Conservation (phyloP, 2,888 invertebrate genomes). For the Caenorhabditis sulstoni region DNA sequence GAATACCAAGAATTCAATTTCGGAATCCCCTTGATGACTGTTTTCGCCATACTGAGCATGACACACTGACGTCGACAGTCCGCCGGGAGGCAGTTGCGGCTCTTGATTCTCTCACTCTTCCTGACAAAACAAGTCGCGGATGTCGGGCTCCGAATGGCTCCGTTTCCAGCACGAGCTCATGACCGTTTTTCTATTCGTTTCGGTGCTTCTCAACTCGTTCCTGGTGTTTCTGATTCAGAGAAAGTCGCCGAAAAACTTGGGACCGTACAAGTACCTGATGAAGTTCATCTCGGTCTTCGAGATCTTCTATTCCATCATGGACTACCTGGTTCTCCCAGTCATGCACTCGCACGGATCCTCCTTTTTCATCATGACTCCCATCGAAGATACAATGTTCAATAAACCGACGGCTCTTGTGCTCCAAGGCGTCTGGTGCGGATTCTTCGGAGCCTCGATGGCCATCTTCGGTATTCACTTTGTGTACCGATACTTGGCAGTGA, state of each 20-base stretch:
- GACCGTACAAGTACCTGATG: constrained; percentile 42
- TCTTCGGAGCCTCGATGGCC: constrained; percentile 42
- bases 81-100: too few relatives aligned
- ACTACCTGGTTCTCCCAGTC: constrained; percentile 22
- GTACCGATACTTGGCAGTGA: constrained; percentile 37
- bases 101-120: too few relatives aligned
- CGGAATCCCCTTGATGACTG: too few relatives aligned
- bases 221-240: constrained; percentile 19
- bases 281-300: constrained; percentile 43
- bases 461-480: constrained; percentile 51
- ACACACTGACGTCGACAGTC: too few relatives aligned
- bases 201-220: constrained; percentile 16
- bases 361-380: constrained; percentile 30
- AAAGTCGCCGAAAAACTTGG: constrained; percentile 44
- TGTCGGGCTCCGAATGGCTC: constrained; percentile 19
- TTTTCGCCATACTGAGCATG: too few relatives aligned
- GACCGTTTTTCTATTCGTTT: constrained; percentile 6
- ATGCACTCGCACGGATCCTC: constrained; percentile 36
- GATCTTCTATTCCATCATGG: constrained; percentile 29
- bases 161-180: constrained; percentile 23
- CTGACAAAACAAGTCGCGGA: not conserved
- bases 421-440: constrained; percentile 40
- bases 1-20: too few relatives aligned
- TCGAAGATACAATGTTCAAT: constrained; percentile 6
- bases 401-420: constrained; percentile 5